These are phyloP conservation scores for Cynaeus angustus DNA, from an alignment of 2,888 invertebrate species.

Conservation along the genomic window DNA sequence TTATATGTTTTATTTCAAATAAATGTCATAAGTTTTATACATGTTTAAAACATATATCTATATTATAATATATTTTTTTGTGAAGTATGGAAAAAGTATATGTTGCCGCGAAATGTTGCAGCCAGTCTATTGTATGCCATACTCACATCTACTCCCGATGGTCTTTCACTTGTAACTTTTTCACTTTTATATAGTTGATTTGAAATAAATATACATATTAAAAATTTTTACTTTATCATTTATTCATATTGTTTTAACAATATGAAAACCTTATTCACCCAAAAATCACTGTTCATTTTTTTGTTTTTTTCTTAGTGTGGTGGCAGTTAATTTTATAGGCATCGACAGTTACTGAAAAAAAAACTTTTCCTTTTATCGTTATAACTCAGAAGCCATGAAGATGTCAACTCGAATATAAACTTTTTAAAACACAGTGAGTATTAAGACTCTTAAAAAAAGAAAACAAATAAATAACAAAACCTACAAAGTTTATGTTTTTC, in stretches of 20 bases:
- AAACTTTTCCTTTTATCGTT: too few species aligned
- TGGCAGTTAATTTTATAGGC: too few species aligned
- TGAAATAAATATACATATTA: constrained; percentile 70
- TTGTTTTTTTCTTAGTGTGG: too few species aligned
- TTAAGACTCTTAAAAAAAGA: too few species aligned
- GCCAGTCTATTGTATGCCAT: constrained; percentile 62
- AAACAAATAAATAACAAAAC: too few species aligned
- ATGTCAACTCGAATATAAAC: too few species aligned
- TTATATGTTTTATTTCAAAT: constrained; percentile 61
- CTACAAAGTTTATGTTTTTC: too few species aligned
- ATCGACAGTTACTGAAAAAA: too few species aligned
- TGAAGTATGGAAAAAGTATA: constrained; percentile 67
- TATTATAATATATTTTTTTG: constrained; percentile 70
- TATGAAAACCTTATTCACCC: not conserved
- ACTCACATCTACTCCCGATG: constrained; percentile 70
- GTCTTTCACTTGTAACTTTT: constrained; percentile 72
- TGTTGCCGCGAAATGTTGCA: constrained; percentile 57
- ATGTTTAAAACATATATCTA: constrained; percentile 69
- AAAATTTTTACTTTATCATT: constrained; percentile 9
- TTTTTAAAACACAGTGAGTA: too few species aligned
- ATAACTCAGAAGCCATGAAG: too few species aligned
- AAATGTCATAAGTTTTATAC: constrained; percentile 70
- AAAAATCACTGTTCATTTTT: too few species aligned
- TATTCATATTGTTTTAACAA: too few species aligned
- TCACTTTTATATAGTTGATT: constrained; percentile 72